A percentile compares a stretch with the other conserved stretches of the same genome.
Evolutionary conservation across 2,797 vertebrate genomes (phyloP).

Genomic region (Carduelis carduelis): DNA sequence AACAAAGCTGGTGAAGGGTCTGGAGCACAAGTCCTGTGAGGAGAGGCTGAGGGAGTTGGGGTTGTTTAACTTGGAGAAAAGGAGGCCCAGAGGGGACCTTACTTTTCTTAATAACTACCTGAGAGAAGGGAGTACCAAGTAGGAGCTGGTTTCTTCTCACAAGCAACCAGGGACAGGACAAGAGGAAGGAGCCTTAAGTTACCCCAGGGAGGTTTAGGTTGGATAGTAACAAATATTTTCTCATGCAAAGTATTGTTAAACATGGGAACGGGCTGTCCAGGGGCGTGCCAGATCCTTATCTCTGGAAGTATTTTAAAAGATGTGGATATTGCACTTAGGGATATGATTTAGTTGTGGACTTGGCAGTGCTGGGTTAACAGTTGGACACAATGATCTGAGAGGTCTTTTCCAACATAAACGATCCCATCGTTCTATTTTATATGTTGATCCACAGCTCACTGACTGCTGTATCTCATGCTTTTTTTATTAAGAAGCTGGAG

Average conservation of each 20-base stretch:
- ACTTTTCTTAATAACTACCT: accelerated
- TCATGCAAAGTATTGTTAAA: background rate
- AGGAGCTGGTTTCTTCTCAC: accelerated
- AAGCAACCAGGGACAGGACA: accelerated
- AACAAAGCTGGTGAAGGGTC: background rate
- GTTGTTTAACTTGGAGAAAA: background rate
- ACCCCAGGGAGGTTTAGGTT: accelerated
- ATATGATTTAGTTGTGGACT: background rate
- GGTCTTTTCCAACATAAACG: background rate
- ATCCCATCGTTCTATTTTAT: background rate
- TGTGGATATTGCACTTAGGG: background rate
- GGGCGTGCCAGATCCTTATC: background rate
- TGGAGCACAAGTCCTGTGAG: accelerated
- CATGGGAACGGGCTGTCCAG: background rate
- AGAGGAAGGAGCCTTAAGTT: background rate
- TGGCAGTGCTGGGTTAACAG: background rate
- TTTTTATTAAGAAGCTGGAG: background rate
- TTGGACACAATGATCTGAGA: background rate
- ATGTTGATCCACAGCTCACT: background rate
- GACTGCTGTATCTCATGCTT: background rate
- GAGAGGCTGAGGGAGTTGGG: accelerated
- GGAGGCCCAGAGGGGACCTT: background rate
- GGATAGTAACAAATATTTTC: background rate
- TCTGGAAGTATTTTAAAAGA: background rate
- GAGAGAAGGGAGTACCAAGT: accelerated